A percentile compares a stretch with the other conserved stretches of the same genome.
These are phyloP conservation scores for Bombyx huttoni DNA, from an alignment of 2,888 invertebrate genomes.

Conservation along the genomic window DNA sequence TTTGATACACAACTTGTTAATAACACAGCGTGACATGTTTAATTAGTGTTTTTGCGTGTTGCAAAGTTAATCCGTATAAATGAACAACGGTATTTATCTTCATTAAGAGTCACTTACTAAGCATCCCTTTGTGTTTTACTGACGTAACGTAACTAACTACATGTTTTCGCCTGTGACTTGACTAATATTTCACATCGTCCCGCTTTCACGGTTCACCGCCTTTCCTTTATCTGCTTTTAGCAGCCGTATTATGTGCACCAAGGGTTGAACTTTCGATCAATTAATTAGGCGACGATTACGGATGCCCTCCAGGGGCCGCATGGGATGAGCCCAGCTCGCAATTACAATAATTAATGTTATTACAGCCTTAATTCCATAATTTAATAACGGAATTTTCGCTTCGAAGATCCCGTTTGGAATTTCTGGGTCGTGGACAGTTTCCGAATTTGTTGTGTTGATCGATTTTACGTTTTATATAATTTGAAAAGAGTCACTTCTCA, in stretches of 20 bases:
- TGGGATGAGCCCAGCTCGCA: constrained; percentile 36
- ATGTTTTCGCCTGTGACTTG: constrained; percentile 59
- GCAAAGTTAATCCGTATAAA: constrained; percentile 61
- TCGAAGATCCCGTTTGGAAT: constrained; percentile 9
- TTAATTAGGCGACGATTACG: constrained; percentile 65
- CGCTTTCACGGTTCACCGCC: constrained; percentile 57
- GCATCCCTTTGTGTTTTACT: constrained; percentile 63
- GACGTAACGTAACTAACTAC: constrained; percentile 59
- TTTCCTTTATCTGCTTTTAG: constrained; percentile 61
- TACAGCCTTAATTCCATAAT: constrained; percentile 41
- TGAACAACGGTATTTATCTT: constrained; percentile 67
- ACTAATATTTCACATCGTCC: constrained; percentile 66
- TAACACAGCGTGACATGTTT: constrained; percentile 28
- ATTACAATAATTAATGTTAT: constrained; percentile 56
- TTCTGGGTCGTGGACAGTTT: neutral
- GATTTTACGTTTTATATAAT: too few species aligned
- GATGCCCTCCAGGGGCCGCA: constrained; percentile 38
- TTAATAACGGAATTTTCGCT: constrained; percentile 20
- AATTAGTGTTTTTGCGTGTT: constrained; percentile 49
- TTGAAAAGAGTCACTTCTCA: too few species aligned
- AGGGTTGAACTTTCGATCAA: constrained; percentile 69
- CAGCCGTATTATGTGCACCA: constrained; percentile 61
- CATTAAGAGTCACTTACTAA: constrained; percentile 65
- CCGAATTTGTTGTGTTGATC: neutral
- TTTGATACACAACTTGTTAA: constrained; percentile 17